Percentiles rank a stretch among this genome's conserved stretches.
Evolutionary conservation across 2,113 vertebrate genomes (phyloP).

Genomic region (Hiodon alosoides): DNA sequence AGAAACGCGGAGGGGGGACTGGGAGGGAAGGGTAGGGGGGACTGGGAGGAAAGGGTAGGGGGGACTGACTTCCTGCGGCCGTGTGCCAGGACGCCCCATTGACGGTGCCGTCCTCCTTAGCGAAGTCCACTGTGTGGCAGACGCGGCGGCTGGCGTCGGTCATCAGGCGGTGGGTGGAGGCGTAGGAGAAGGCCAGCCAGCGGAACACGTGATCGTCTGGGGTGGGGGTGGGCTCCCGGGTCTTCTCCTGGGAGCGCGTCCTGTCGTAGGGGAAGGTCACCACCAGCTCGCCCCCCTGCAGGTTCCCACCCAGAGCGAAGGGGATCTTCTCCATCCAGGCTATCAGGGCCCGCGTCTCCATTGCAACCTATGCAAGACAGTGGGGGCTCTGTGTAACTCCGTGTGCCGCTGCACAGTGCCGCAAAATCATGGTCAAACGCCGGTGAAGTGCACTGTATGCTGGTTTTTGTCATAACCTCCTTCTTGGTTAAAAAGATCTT

Average conservation of each 20-base stretch:
- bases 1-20: no score
- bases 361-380: conserved; percentile 69
- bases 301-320: conserved; percentile 87
- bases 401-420: neutral
- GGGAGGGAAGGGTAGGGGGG: neutral
- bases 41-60: neutral
- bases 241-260: conserved; percentile 71
- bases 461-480: no score
- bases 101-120: conserved; percentile 92
- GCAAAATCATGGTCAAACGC: neutral
- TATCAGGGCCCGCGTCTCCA: conserved; percentile 84
- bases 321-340: conserved; percentile 97
- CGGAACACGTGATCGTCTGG: conserved; percentile 89
- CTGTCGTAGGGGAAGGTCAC: conserved; percentile 94
- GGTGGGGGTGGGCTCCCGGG: conserved; percentile 74
- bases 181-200: conserved; percentile 92
- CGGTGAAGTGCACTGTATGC: no score
- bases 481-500: no score
- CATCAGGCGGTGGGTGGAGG: conserved; percentile 94
- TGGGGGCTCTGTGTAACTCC: no score
- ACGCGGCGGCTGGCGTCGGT: conserved; percentile 78
- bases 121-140: conserved; percentile 90
- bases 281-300: conserved; percentile 95
- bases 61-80: conserved; percentile 83
- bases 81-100: conserved; percentile 97